Evolutionary conservation across 2,113 vertebrate genomes (phyloP).

Genomic region (Hippoglossus stenolepis): DNA sequence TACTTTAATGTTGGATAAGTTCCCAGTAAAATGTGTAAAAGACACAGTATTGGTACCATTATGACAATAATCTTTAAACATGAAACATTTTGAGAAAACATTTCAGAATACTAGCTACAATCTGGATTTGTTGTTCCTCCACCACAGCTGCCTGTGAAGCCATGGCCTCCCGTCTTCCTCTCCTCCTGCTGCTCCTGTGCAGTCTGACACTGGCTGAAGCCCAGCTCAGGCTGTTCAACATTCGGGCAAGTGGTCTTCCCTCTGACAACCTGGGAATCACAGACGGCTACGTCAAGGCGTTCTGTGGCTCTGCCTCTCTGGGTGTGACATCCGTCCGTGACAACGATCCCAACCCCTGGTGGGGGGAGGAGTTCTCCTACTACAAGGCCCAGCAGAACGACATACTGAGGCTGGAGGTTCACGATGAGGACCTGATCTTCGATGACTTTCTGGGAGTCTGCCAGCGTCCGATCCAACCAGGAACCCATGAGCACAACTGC

Average conservation of each 20-base stretch:
- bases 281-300: slow-evolving; percentile 59
- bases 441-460: slow-evolving; percentile 62
- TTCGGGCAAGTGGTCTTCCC: slow-evolving; percentile 42
- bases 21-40: no score
- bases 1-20: background rate
- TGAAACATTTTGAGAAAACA: background rate
- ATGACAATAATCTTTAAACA: background rate
- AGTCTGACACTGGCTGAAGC: background rate
- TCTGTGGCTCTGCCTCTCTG: background rate
- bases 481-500: slow-evolving; percentile 41
- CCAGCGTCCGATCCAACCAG: slow-evolving; percentile 27
- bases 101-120: background rate
- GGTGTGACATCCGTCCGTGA: slow-evolving; percentile 34
- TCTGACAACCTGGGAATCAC: slow-evolving; percentile 18
- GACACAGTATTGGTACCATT: no score
- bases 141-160: background rate
- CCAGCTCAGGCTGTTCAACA: slow-evolving; percentile 41
- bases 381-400: slow-evolving; percentile 36
- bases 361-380: slow-evolving; percentile 54
- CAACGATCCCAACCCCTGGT: slow-evolving; percentile 53
- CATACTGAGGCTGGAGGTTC: slow-evolving; percentile 39
- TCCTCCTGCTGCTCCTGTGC: slow-evolving; percentile 29
- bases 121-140: background rate
- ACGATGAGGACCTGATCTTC: slow-evolving; percentile 6
- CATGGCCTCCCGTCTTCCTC: background rate